These are phyloP conservation scores for Heliocidaris tuberculata DNA, from an alignment of 35 echinoderm and acorn worm species.

Conservation along the genomic window DNA sequence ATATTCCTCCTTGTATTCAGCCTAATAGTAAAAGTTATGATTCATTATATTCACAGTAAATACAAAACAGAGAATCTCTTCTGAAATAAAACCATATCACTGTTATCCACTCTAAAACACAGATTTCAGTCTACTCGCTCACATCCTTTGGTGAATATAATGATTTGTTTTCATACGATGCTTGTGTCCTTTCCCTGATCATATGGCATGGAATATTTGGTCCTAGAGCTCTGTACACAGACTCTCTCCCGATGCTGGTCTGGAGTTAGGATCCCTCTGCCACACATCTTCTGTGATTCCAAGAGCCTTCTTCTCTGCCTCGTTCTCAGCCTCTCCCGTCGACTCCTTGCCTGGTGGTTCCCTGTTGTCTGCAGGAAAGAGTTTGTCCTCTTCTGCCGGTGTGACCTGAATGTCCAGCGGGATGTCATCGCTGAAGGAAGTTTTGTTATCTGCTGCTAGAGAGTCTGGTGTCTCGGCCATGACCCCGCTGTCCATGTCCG, in stretches of 20 bases:
- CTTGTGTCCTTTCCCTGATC: not conserved
- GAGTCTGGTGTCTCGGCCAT: conserved; percentile 40
- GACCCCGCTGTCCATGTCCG: conserved; percentile 30
- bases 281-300: conserved; percentile 9
- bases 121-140: not conserved
- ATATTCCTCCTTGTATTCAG: not conserved
- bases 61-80: not conserved
- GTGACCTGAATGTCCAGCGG: conserved; percentile 33
- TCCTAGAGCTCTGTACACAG: conserved; percentile 28
- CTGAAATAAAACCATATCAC: not conserved
- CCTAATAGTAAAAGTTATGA: not conserved
- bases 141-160: not conserved
- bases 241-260: conserved; percentile 27
- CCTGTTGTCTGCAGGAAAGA: not conserved
- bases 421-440: not conserved
- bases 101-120: not conserved
- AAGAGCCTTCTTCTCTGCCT: not conserved
- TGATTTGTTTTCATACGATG: not conserved
- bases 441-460: not conserved
- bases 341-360: not conserved
- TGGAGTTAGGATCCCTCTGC: conserved; percentile 36
- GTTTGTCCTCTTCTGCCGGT: conserved; percentile 20
- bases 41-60: not conserved
- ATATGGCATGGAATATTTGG: not conserved
- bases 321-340: not conserved